phyloP scores from a whole-genome alignment of 2,888 invertebrate species.

The Atethmia centrago region DNA sequence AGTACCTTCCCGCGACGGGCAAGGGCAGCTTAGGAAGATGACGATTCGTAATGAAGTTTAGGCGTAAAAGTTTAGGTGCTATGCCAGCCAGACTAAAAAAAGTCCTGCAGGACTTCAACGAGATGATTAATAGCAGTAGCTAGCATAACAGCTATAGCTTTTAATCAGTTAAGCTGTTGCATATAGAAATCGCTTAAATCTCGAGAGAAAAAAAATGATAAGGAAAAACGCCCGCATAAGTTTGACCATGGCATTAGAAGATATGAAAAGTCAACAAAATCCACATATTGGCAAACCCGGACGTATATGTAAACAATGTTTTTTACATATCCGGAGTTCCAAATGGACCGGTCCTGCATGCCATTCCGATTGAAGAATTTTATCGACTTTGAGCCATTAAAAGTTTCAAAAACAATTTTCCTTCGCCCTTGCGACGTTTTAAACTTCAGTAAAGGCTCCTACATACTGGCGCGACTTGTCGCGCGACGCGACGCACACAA shows the following conservation, averaged over 20 bases:
- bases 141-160: background rate
- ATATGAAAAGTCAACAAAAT: conserved; percentile 25
- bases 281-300: conserved; percentile 22
- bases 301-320: conserved; percentile 22
- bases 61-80: too few relatives aligned
- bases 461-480: too few relatives aligned
- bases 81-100: background rate
- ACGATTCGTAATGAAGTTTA: too few relatives aligned
- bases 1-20: too few relatives aligned
- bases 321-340: conserved; percentile 29
- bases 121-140: background rate
- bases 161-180: background rate
- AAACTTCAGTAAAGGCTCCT: conserved; percentile 27
- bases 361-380: conserved; percentile 11
- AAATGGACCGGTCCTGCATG: conserved; percentile 3
- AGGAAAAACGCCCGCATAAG: conserved; percentile 31
- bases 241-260: conserved; percentile 30
- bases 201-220: background rate
- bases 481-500: too few relatives aligned
- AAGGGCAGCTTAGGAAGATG: too few relatives aligned
- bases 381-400: conserved; percentile 41
- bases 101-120: background rate
- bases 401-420: conserved; percentile 46
- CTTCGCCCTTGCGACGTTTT: conserved; percentile 15
- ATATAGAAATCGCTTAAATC: background rate